Evolutionary conservation across 2,888 invertebrate genomes (phyloP), one percentile per base, ranked within the genome.

Genomic region (Andricus quercusramuli): DNA sequence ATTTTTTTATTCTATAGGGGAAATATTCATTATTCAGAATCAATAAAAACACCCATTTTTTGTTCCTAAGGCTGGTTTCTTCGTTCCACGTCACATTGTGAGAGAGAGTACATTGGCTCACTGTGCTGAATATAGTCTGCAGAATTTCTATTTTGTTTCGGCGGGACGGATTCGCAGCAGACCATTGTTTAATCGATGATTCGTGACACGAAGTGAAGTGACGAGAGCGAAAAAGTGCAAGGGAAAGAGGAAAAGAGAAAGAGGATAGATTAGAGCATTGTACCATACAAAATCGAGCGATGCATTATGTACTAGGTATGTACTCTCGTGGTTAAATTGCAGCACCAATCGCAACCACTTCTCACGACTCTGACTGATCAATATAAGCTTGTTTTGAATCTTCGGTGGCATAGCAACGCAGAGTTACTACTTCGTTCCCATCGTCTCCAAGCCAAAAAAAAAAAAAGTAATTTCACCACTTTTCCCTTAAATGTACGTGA

Each of bases 381-480:
- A 84, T 84, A 84, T 82, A 82, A 83, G 82, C 83, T 83, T 84
- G 84, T 84, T 84, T 84, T 83, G 84, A 82, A 79, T 82, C 82
- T 82, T 80, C 32, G 74, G 82, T 84, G 82, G 47, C 84, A 77
- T 84, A 79, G 84, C 84, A 84, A 84, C 84, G 66, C 82, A 65
- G 20, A 64, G 41, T 67, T 77, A 77, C 77, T 22, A 51, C 29
- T 70, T 70, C 20, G 22, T 70, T 51, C 15, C 47, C 20, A 70
- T 70, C 44, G 47, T 70, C 47, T 22, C 25, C 5, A 29, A 47
- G 25, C 37, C 6, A 37, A 47, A 51, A 17, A 51, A 29, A 68
- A 22, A n/a, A 47, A 47, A 25, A 15, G 11, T 8, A 32, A 9
- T n/a, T 59, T 9, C 56, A 59, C 5, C 56, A n/a, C 3, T 59